Evolutionary conservation across 2,797 vertebrate species (phyloP).

Genomic region (Cynopterus sphinx): DNA sequence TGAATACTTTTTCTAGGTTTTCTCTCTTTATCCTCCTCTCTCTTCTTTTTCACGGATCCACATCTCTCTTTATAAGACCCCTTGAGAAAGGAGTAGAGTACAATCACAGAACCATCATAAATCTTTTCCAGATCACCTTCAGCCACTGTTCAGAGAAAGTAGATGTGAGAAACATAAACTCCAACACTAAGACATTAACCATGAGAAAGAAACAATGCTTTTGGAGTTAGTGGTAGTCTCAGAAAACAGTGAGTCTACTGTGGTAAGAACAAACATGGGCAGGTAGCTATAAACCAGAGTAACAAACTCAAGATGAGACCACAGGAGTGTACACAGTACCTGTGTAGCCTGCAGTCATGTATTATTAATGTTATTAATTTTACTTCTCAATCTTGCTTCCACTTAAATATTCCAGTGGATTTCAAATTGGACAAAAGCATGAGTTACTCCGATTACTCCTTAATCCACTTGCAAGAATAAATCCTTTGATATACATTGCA

Average conservation of each 20-base stretch:
- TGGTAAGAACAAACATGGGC: not conserved
- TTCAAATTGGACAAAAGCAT: slow-evolving; percentile 30
- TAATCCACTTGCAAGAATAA: slow-evolving; percentile 60
- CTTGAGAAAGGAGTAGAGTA: not conserved
- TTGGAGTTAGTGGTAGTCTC: not conserved
- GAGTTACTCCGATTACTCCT: slow-evolving; percentile 13
- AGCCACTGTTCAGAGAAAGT: not conserved
- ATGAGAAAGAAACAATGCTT: not conserved
- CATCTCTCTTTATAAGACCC: not conserved
- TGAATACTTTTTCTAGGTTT: not conserved
- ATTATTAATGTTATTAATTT: not conserved
- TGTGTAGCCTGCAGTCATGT: not conserved
- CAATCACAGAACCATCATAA: not conserved
- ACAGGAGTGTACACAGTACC: not conserved
- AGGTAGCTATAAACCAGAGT: not conserved
- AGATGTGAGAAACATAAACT: not conserved
- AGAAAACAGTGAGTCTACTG: not conserved
- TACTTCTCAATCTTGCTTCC: not conserved
- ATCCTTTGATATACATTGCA: slow-evolving; percentile 29
- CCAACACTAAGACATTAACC: not conserved
- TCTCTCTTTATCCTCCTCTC: not conserved
- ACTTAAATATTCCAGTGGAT: not conserved
- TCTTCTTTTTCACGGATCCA: not conserved
- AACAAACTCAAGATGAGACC: not conserved
- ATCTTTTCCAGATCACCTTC: not conserved